Evolutionary conservation across 2,888 invertebrate species (phyloP), one percentile per base, ranked within the genome.

Genomic region (Craniophora ligustri): DNA sequence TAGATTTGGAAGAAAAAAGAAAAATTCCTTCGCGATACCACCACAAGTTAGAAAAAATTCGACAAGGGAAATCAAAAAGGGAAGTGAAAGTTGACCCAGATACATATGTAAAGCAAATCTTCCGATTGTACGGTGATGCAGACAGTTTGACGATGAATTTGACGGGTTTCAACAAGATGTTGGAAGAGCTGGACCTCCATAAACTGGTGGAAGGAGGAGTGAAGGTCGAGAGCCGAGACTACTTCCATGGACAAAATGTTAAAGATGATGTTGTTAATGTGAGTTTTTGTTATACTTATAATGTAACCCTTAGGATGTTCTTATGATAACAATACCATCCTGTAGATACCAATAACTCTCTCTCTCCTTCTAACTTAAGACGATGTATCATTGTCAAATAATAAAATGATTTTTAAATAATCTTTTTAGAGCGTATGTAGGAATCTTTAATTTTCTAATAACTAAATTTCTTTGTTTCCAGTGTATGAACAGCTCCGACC

Each of bases 111-210:
- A 94, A 94, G 57, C 95, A 95, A 81, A 94, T 97, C 48, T 96
- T 97, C 82, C 88, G 92, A 32, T 88, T 94, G 75, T 96, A 95
- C 76, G 96, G 96, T 0, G 95, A 96, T 76, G 94, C 94, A 0
- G 91, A 93, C 5, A 94, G 91, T 30, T 94, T 95, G 87, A 95
- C 95, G 7, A 94, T 96, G 89, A 93, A 94, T 75, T 68, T 94
- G 64, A 94, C 94, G 3, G 96, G 95, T n/a, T 97, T 97, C 72
- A 95, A 96, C 64, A 94, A 87, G 45, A 94, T 97, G 90, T 88
- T 97, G 7, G 88, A 91, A 42, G 94, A 93, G 34, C 76, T 96
- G 64, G 94, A 95, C 13, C 85, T 96, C 3, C 84, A 92, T 47
- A 92, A 93, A 55, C 81, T 95, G 61, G 81, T 95, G 15, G 83